Base-by-base conservation (phyloP, 1,140 invertebrate genomes). In the Chymomyza costata region DNA sequence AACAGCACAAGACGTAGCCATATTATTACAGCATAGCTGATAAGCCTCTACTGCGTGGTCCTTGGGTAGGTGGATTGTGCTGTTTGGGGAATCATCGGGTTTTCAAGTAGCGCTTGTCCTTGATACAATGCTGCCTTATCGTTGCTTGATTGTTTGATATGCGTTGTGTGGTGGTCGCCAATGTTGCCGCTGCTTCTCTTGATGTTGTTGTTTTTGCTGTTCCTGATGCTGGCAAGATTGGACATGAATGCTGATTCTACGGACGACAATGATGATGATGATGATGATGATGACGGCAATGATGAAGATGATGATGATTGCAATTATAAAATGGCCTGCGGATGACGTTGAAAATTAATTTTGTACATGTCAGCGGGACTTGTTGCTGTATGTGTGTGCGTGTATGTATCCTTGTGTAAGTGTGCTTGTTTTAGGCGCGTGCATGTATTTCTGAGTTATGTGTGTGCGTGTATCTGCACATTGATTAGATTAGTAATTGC, bases 291-390 rank as follows among this genome's bases (percentile, higher is more conserved):
- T 59, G 43, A 47, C 50, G 35, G 51, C 19, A 54, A 28, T 48
- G 50, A 35, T 59, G 44, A 66, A 54, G 53, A 69, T 78, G 44
- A 66, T 58, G 53, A 69, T 78, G 61, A 73, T 81, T 81, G 74
- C 62, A 81, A 81, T 80, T 80, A 80, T 74, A 69, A 73, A 74
- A 74, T 80, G 14, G 54, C 76, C 68, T 69, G 68, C 53, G 74
- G 68, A 50, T 65, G 56, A 62, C 48, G 43, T 63, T 41, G 61
- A 49, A 80, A 80, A 80, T 74, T 80, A 80, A 80, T 80, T 74
- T 81, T 66, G 54, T 49, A 54, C 53, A 81, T 59, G 66, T 65
- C 62, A 60, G 31, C 46, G n/a, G 14, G 34, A 25, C 37, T 37
- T 47, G 31, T 31, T 54, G 18, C 43, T 30, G 5, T 34, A n/a